Percentiles rank a stretch among this genome's conserved stretches.
Evolutionary conservation across 2,888 invertebrate genomes (phyloP).

Genomic region (Rotaria sp.): DNA sequence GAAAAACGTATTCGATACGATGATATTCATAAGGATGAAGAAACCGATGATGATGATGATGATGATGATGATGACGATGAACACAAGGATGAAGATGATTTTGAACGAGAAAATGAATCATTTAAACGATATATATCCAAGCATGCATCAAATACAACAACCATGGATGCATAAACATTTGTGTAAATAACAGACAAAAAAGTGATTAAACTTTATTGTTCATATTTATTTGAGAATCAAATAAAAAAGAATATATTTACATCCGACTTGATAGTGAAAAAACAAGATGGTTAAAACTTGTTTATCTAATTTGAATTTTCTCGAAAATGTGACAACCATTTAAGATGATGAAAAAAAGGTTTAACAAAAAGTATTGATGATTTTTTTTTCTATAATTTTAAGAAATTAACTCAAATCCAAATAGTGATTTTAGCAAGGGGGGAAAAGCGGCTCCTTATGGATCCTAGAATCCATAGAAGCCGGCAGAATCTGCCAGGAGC

Average conservation of each 20-base stretch:
- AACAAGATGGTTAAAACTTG: no score
- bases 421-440: no score
- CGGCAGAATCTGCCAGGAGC: no score
- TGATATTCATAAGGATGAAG: neutral
- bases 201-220: neutral
- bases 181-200: neutral
- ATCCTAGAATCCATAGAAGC: no score
- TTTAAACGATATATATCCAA: neutral
- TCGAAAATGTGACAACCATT: no score
- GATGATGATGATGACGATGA: neutral
- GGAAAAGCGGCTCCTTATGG: no score
- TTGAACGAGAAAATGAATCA: neutral
- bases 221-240: neutral
- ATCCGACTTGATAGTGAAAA: no score
- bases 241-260: neutral
- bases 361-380: no score
- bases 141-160: neutral
- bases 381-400: no score
- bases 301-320: no score
- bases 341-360: no score
- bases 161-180: neutral
- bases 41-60: neutral
- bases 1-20: conserved; percentile 3
- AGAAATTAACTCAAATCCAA: no score
- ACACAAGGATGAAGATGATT: neutral